These are phyloP conservation scores for Campopleginae sp. DNA, from an alignment of 2,888 invertebrate species.

Conservation along the genomic window DNA sequence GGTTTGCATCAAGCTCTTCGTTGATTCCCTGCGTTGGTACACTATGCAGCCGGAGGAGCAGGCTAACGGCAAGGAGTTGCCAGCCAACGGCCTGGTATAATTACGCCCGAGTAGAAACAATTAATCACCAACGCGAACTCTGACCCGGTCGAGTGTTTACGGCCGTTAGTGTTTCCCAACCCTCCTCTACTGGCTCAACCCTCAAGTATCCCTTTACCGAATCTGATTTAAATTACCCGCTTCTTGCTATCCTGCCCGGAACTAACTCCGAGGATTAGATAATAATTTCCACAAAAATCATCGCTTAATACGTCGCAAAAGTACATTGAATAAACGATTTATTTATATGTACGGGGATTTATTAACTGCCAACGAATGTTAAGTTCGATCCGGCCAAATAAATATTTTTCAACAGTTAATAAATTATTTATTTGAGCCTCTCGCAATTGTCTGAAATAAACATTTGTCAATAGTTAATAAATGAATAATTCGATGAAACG, in stretches of 20 bases:
- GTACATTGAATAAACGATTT: too few relatives aligned
- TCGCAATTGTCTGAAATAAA: too few relatives aligned
- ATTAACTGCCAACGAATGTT: too few relatives aligned
- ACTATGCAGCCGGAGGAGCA: neutral
- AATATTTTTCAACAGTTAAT: too few relatives aligned
- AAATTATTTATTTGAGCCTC: too few relatives aligned
- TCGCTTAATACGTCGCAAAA: too few relatives aligned
- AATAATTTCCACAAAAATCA: neutral
- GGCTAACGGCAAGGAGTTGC: neutral
- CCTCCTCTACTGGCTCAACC: constrained; percentile 35
- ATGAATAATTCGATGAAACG: too few relatives aligned
- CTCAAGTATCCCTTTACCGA: constrained; percentile 3
- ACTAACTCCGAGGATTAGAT: neutral
- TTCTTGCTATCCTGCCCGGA: neutral
- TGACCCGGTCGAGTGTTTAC: constrained; percentile 66
- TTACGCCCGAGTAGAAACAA: constrained; percentile 66
- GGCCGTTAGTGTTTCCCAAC: constrained; percentile 61
- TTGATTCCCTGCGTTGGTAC: constrained; percentile 23
- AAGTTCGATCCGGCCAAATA: too few relatives aligned
- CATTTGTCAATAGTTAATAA: too few relatives aligned
- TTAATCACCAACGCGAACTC: constrained; percentile 65
- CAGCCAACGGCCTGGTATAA: constrained; percentile 46
- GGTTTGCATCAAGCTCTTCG: constrained; percentile 22
- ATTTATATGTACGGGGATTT: too few relatives aligned
- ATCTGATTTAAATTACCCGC: neutral